A percentile compares a stretch with the other conserved stretches of the same genome.
phyloP scores from a whole-genome alignment of 2,797 vertebrate species.

The Labeo calbasu region DNA sequence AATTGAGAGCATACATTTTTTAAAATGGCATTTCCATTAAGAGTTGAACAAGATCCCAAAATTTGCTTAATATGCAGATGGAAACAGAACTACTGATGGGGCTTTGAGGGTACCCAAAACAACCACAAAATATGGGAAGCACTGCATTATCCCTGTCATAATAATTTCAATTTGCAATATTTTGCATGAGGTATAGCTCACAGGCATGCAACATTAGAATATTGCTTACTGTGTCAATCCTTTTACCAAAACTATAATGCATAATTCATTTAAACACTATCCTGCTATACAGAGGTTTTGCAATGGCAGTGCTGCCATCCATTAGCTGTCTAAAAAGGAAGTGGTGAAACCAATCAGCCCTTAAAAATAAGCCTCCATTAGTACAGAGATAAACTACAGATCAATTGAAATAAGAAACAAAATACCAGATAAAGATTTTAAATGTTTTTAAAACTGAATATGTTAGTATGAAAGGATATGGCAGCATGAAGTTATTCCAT shows the following conservation, averaged over 20 bases:
- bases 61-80: neutral
- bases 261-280: slow-evolving; percentile 21
- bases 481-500: neutral
- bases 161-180: neutral
- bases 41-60: neutral
- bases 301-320: neutral
- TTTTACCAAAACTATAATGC: neutral
- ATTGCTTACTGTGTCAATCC: neutral
- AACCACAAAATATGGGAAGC: neutral
- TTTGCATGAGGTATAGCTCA: neutral
- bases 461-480: neutral
- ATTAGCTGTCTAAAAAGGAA: slow-evolving; percentile 34
- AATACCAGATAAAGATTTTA: neutral
- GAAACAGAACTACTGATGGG: neutral
- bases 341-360: slow-evolving; percentile 20
- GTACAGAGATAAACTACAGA: neutral
- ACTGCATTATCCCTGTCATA: neutral
- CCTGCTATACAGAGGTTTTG: neutral
- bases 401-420: neutral
- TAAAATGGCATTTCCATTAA: neutral
- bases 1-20: too few relatives aligned
- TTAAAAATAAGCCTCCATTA: neutral
- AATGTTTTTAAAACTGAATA: neutral
- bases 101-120: neutral
- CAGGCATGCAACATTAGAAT: neutral